phyloP scores from a whole-genome alignment of 2,797 vertebrate species.

The Pterois miles region DNA sequence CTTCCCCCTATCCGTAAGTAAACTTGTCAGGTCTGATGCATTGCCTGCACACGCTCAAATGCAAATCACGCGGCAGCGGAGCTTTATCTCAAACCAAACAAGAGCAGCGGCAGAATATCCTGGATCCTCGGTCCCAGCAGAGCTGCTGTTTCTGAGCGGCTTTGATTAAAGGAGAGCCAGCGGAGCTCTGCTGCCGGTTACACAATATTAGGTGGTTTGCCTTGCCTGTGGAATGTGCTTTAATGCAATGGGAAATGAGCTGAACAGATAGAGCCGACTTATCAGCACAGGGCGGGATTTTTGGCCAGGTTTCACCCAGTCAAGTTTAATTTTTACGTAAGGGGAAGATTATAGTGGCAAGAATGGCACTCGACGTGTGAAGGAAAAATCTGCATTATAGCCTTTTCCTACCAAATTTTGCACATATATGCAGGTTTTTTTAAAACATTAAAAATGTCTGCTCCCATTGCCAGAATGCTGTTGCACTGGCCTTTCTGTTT shows the following conservation, averaged over 20 bases:
- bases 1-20: slow-evolving; percentile 37
- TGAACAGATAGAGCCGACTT: slow-evolving; percentile 36
- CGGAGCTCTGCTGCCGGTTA: slow-evolving; percentile 39
- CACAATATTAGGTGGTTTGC: slow-evolving; percentile 43
- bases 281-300: slow-evolving; percentile 28
- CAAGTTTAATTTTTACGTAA: background rate
- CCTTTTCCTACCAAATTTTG: too few relatives aligned
- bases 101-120: slow-evolving; percentile 57
- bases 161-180: slow-evolving; percentile 58
- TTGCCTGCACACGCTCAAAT: slow-evolving; percentile 60
- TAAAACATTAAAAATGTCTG: too few relatives aligned
- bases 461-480: too few relatives aligned
- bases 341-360: background rate
- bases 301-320: slow-evolving; percentile 21
- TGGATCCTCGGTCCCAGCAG: slow-evolving; percentile 49
- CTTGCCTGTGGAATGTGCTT: slow-evolving; percentile 33
- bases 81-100: slow-evolving; percentile 73
- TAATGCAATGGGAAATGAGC: slow-evolving; percentile 39
- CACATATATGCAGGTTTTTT: too few relatives aligned
- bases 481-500: too few relatives aligned
- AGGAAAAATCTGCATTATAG: background rate
- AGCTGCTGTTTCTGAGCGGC: slow-evolving; percentile 44
- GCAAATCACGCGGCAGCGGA: slow-evolving; percentile 61
- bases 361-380: background rate
- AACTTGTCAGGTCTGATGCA: slow-evolving; percentile 76